Evolutionary conservation across 2,113 vertebrate genomes (phyloP).

Genomic region (Campylomormyrus tamandua): DNA sequence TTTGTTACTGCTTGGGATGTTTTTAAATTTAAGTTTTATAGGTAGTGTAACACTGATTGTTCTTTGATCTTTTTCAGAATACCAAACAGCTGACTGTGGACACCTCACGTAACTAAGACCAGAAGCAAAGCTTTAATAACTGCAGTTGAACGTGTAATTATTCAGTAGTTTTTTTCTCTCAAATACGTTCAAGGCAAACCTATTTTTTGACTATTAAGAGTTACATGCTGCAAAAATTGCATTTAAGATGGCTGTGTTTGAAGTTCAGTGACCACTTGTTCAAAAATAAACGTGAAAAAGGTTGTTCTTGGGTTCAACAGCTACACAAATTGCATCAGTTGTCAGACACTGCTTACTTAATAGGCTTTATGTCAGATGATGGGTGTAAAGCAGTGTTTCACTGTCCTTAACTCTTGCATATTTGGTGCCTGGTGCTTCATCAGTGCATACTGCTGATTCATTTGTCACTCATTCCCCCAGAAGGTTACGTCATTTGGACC

Average conservation of each 20-base stretch:
- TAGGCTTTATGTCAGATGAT: neutral
- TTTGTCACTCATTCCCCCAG: neutral
- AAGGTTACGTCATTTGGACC: neutral
- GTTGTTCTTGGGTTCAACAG: neutral
- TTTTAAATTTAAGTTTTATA: neutral
- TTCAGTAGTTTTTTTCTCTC: neutral
- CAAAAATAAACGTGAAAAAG: neutral
- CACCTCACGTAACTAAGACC: neutral
- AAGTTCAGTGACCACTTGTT: neutral
- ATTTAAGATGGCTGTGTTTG: neutral
- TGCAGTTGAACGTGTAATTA: neutral
- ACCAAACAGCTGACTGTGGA: neutral
- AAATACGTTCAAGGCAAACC: neutral
- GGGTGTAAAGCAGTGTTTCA: neutral
- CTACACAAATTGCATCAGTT: neutral
- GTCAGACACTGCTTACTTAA: neutral
- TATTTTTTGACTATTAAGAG: neutral
- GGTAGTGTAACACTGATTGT: neutral
- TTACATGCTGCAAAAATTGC: neutral
- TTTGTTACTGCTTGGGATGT: neutral
- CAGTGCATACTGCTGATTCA: neutral
- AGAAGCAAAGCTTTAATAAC: neutral
- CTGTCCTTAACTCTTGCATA: neutral
- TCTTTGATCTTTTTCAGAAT: slow-evolving; percentile 28
- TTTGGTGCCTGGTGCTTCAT: neutral